Evolutionary conservation across 2,113 vertebrate species (phyloP).

Genomic region (Brachirus orientalis): DNA sequence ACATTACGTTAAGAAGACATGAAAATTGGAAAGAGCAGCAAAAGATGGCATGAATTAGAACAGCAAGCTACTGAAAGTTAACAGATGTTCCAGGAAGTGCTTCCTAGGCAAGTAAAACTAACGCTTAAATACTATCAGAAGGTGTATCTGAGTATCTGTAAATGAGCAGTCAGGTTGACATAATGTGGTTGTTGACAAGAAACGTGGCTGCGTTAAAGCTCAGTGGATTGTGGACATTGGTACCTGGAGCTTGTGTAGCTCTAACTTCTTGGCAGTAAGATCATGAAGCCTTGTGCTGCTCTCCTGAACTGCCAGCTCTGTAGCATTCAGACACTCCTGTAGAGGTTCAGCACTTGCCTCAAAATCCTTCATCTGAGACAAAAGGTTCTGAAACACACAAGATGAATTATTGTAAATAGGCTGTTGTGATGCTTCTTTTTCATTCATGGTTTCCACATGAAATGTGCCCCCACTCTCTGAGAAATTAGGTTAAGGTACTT

Average conservation of each 20-base stretch:
- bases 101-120: not conserved
- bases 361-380: conserved; percentile 95
- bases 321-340: conserved; percentile 88
- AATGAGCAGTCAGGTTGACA: conserved; percentile 1
- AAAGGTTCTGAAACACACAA: conserved; percentile 83
- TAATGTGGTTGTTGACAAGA: not conserved
- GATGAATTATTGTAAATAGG: not conserved
- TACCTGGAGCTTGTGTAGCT: conserved; percentile 96
- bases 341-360: conserved; percentile 91
- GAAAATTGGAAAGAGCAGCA: conserved; percentile 37
- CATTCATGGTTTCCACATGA: not conserved
- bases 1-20: conserved; percentile 32
- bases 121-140: conserved; percentile 1
- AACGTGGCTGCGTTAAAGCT: not conserved
- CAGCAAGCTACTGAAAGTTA: conserved; percentile 33
- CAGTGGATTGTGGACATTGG: not conserved
- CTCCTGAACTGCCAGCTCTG: conserved; percentile 86
- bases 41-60: conserved; percentile 9
- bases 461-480: not conserved
- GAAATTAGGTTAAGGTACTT: conserved; percentile 9
- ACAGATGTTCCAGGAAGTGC: conserved; percentile 11
- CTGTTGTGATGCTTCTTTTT: not conserved
- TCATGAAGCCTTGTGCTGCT: conserved; percentile 90
- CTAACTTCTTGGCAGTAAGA: conserved; percentile 89
- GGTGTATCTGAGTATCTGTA: conserved; percentile 26